Evolutionary conservation across 2,888 invertebrate genomes (phyloP), one percentile per base, ranked within the genome.

Genomic region (Caenorhabditis zanzibari): DNA sequence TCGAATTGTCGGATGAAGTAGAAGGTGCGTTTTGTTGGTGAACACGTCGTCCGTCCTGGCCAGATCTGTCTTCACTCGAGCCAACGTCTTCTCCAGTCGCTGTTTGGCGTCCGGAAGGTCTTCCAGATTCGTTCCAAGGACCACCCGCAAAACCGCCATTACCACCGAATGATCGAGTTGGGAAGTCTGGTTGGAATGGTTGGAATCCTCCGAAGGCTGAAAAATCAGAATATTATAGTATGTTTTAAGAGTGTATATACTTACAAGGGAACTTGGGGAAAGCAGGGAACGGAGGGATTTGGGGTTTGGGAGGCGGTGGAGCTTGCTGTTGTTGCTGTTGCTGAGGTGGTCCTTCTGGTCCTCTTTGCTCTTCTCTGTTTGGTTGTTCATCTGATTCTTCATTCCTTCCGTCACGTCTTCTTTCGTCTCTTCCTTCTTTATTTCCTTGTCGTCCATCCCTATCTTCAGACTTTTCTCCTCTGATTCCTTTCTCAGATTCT

Each of bases 91-190:
- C 73, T 77, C 77, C 54, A 74, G 56, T 24, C 81, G 74, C 26
- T 74, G 44, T 47, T 58, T 74, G 24, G 72, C 79, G 79, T 80
- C 66, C 79, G 75, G 84, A 28, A 84, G 84, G 16, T 81, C 84
- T 52, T 84, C 68, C 52, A 84, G 84, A 28, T 81, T 56, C 63
- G 64, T 81, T 54, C 84, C 84, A 81, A 84, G 81, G 77, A 81
- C 81, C 72, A 84, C 84, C 63, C 84, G 79, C 69, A 84, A 75
- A 74, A 84, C 84, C 77, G 81, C 84, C 81, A 76, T 64, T 47
- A 84, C 81, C 74, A 84, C 84, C 84, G 84, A 84, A 81, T 73
- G 38, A 63, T 76, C 82, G 58, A 59, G 77, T 68, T 47, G 75
- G 74, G 64, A 66, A 79, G 64, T 81, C 76, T 47, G 84, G 81